Evolutionary conservation across 2,797 vertebrate species (phyloP).

Genomic region (Sternotherus odoratus): DNA sequence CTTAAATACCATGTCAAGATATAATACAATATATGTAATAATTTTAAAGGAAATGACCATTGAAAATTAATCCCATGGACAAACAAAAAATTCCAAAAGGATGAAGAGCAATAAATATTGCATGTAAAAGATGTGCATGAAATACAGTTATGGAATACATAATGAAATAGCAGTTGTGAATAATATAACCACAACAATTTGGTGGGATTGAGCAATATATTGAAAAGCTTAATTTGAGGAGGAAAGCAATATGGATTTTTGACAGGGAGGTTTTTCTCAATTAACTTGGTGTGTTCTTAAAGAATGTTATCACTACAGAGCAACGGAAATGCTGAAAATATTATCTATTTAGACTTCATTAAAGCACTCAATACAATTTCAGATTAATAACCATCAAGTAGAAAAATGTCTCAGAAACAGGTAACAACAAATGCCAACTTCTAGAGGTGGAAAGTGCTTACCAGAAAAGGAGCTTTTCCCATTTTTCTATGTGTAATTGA

Average conservation of each 20-base stretch:
- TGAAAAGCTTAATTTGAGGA: constrained; percentile 66
- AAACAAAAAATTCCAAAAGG: neutral
- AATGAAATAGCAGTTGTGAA: constrained; percentile 21
- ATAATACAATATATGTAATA: constrained; percentile 7
- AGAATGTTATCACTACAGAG: constrained; percentile 75
- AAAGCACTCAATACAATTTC: constrained; percentile 75
- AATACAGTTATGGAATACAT: constrained; percentile 19
- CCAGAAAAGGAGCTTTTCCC: constrained; percentile 35
- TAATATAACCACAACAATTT: constrained; percentile 56
- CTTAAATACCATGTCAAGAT: constrained; percentile 38
- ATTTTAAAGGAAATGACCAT: constrained; percentile 57
- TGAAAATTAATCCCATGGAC: constrained; percentile 24
- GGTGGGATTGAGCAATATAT: constrained; percentile 48
- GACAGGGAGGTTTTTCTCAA: constrained; percentile 78
- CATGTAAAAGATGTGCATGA: constrained; percentile 13
- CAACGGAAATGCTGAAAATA: constrained; percentile 74
- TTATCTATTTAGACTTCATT: constrained; percentile 75
- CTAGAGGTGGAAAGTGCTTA: constrained; percentile 21
- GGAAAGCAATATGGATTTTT: constrained; percentile 71
- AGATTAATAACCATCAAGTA: constrained; percentile 75
- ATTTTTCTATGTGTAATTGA: constrained; percentile 54
- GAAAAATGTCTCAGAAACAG: constrained; percentile 73
- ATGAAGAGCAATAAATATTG: constrained; percentile 30
- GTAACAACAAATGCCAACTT: constrained; percentile 66
- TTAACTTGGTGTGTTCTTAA: constrained; percentile 76